A percentile compares a stretch with the other conserved stretches of the same genome.
phyloP scores from a whole-genome alignment of 2,888 invertebrate genomes.

The Camponotus fellah region DNA sequence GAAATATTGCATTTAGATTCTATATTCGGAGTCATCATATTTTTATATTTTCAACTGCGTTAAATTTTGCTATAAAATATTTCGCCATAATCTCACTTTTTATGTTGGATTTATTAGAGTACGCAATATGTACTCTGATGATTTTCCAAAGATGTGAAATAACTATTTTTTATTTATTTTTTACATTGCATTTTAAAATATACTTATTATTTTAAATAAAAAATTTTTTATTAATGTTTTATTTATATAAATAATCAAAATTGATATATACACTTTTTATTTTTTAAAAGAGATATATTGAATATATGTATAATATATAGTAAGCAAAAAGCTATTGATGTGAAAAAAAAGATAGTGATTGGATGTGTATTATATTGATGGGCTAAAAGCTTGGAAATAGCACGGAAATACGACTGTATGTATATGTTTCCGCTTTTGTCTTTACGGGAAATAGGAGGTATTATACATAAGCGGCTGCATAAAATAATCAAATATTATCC shows the following conservation, averaged over 20 bases:
- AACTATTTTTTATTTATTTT: not conserved
- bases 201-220: not conserved
- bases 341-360: conserved; percentile 19
- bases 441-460: not conserved
- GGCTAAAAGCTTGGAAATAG: conserved; percentile 11
- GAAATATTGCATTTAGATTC: conserved; percentile 44
- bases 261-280: not conserved
- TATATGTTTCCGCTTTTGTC: conserved; percentile 21
- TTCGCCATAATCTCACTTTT: not conserved
- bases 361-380: not conserved
- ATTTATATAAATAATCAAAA: not conserved
- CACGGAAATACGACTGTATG: not conserved
- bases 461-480: conserved; percentile 6
- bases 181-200: not conserved
- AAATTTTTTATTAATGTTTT: too few relatives aligned
- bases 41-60: conserved; percentile 22
- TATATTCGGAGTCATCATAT: conserved; percentile 25
- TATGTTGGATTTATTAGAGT: not conserved
- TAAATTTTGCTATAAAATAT: conserved; percentile 20
- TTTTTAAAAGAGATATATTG: not conserved
- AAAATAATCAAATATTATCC: conserved; percentile 29
- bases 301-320: not conserved
- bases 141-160: not conserved
- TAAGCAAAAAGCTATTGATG: not conserved
- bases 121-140: not conserved